Evolutionary conservation across 2,797 vertebrate species (phyloP).

Genomic region (Eulemur rubriventer): DNA sequence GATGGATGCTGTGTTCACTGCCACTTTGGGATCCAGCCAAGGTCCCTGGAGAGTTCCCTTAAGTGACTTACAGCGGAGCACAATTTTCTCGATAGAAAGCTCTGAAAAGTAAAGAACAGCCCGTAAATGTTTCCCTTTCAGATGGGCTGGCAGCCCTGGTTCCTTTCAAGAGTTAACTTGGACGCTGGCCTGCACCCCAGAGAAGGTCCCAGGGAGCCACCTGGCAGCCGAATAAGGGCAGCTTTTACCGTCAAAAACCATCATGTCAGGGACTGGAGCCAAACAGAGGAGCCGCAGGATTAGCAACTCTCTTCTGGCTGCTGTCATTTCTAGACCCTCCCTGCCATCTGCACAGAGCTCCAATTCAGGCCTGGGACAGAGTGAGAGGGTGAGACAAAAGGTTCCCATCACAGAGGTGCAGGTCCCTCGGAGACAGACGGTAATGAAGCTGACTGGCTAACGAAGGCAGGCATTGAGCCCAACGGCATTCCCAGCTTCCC

Average conservation of each 20-base stretch:
- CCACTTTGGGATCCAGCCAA: neutral
- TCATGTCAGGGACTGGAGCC: neutral
- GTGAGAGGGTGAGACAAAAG: neutral
- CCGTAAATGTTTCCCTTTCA: neutral
- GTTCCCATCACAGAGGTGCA: neutral
- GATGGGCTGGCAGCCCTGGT: neutral
- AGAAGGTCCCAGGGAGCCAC: neutral
- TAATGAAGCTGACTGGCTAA: neutral
- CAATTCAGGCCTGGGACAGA: neutral
- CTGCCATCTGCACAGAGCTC: neutral
- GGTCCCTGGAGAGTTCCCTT: neutral
- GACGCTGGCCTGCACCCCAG: neutral
- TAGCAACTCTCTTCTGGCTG: neutral
- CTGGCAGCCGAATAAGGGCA: neutral
- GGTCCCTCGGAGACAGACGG: neutral
- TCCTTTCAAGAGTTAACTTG: neutral
- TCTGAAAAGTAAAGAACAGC: neutral
- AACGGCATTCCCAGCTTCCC: slow-evolving; percentile 20
- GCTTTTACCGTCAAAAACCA: neutral
- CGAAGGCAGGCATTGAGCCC: slow-evolving; percentile 38
- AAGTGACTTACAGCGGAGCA: neutral
- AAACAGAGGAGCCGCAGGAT: neutral
- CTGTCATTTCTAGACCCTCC: neutral
- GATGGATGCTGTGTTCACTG: neutral
- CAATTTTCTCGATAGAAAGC: neutral